These are phyloP conservation scores for Aspidoscelis tigris DNA, from an alignment of 2,113 vertebrate genomes.

Conservation along the genomic window DNA sequence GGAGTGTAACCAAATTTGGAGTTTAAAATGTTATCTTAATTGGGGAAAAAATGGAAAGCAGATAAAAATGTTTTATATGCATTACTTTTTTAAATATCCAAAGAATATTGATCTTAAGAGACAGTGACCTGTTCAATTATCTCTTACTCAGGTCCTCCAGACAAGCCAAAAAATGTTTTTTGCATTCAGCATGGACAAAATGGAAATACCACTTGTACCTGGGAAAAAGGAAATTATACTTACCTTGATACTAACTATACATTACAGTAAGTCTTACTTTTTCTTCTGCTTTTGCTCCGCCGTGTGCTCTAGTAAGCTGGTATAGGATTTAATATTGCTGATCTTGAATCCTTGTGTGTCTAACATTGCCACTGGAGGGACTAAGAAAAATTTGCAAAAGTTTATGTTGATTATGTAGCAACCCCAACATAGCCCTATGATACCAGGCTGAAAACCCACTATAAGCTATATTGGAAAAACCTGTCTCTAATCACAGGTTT, in stretches of 20 bases:
- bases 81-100: not conserved
- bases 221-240: conserved; percentile 68
- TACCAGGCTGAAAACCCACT: too few species aligned
- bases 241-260: conserved; percentile 51
- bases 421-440: too few species aligned
- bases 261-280: conserved; percentile 65
- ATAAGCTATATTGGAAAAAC: too few species aligned
- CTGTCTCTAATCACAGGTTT: too few species aligned
- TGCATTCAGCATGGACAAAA: conserved; percentile 70
- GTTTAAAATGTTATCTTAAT: not conserved
- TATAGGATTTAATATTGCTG: too few species aligned
- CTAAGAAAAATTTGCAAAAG: too few species aligned
- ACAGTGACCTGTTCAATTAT: not conserved
- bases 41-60: not conserved
- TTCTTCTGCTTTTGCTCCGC: not conserved
- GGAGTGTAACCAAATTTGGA: too few species aligned
- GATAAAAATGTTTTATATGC: not conserved
- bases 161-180: conserved; percentile 67
- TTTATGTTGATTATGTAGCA: too few species aligned
- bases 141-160: conserved; percentile 71
- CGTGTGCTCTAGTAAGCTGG: too few species aligned
- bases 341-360: not conserved
- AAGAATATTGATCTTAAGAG: not conserved
- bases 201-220: conserved; percentile 65
- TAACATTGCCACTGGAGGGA: too few species aligned